A percentile compares a stretch with the other conserved stretches of the same genome.
These are phyloP conservation scores for Diorhabda carinulata DNA, from an alignment of 1,140 invertebrate genomes.

Conservation along the genomic window DNA sequence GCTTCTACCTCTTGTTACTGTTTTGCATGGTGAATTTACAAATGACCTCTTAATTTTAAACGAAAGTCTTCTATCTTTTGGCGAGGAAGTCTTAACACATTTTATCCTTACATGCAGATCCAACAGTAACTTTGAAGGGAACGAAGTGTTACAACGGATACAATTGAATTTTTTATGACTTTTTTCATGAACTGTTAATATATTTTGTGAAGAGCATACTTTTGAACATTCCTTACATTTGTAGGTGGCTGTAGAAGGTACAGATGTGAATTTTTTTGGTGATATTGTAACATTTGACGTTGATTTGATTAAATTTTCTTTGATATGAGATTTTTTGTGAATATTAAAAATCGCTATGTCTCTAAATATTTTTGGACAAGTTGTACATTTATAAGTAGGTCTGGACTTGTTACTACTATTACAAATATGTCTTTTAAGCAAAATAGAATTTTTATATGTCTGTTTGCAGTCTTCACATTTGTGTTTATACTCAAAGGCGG, in stretches of 20 bases:
- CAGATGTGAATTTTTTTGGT: constrained; percentile 29
- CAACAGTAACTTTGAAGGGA: constrained; percentile 34
- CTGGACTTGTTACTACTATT: constrained; percentile 12
- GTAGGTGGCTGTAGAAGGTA: constrained; percentile 15
- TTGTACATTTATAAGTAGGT: constrained; percentile 25
- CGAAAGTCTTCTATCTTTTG: constrained; percentile 22
- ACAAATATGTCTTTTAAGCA: constrained; percentile 36
- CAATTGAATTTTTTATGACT: constrained; percentile 35
- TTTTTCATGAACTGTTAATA: constrained; percentile 31
- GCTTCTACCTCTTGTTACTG: not conserved
- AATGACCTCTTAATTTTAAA: constrained; percentile 32
- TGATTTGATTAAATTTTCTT: constrained; percentile 36
- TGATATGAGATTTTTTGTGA: constrained; percentile 39
- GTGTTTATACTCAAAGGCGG: constrained; percentile 31
- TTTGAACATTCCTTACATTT: constrained; percentile 36
- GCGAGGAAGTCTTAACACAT: constrained; percentile 34
- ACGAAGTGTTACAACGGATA: constrained; percentile 27
- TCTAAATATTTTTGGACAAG: constrained; percentile 36
- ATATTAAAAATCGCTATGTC: constrained; percentile 30
- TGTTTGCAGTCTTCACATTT: constrained; percentile 36
- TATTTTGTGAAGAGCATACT: constrained; percentile 29
- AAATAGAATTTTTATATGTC: constrained; percentile 39
- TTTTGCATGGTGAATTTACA: constrained; percentile 17
- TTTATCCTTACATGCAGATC: constrained; percentile 33
- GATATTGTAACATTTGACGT: constrained; percentile 32